phyloP scores from a whole-genome alignment of 2,888 invertebrate species.

The Sarcophaga variegata region DNA sequence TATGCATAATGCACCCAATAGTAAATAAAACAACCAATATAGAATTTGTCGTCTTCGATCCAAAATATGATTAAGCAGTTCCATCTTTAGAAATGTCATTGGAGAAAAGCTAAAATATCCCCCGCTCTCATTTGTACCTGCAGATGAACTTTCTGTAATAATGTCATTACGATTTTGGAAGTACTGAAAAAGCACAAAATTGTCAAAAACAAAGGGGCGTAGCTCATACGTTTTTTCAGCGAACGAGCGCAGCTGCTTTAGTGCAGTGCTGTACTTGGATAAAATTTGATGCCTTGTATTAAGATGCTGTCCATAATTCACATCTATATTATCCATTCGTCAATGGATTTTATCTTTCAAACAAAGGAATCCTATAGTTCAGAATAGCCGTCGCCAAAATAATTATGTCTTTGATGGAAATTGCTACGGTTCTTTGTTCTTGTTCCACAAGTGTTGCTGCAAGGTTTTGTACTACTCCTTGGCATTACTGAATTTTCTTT shows the following conservation, averaged over 20 bases:
- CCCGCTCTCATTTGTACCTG: slow-evolving; percentile 72
- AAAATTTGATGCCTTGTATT: slow-evolving; percentile 78
- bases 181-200: slow-evolving; percentile 84
- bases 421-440: slow-evolving; percentile 2
- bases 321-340: slow-evolving; percentile 69
- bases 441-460: slow-evolving; percentile 1
- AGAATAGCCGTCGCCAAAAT: background rate
- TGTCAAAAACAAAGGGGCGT: slow-evolving; percentile 85
- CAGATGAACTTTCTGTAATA: slow-evolving; percentile 16
- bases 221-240: slow-evolving; percentile 84
- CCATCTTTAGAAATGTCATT: slow-evolving; percentile 80
- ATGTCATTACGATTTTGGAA: slow-evolving; percentile 79
- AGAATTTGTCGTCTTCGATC: slow-evolving; percentile 79
- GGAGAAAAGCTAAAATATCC: slow-evolving; percentile 63
- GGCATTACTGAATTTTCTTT: slow-evolving; percentile 10
- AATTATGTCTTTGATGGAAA: slow-evolving; percentile 4
- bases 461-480: background rate
- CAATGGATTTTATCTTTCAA: background rate
- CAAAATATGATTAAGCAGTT: slow-evolving; percentile 81
- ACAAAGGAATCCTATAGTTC: background rate
- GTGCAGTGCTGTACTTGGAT: slow-evolving; percentile 83
- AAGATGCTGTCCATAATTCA: slow-evolving; percentile 59
- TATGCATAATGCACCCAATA: slow-evolving; percentile 78
- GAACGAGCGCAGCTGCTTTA: slow-evolving; percentile 84
- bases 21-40: slow-evolving; percentile 79